Base-by-base conservation (phyloP, 2,797 vertebrate genomes). In the Notolepis coatsorum region DNA sequence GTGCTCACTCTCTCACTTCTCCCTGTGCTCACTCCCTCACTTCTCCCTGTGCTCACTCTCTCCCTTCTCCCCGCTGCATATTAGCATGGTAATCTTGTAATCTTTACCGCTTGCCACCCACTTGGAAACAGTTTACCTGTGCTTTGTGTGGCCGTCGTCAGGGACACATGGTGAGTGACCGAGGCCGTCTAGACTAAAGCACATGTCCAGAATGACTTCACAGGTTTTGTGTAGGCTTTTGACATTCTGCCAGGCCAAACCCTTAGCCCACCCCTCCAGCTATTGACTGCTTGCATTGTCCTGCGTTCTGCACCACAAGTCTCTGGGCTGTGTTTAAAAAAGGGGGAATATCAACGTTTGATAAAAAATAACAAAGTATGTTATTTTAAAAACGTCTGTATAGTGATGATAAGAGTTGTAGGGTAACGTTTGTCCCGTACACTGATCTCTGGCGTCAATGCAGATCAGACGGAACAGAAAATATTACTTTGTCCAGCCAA, bases 31-130 rank as follows among this genome's bases (percentile, higher is more conserved):
- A 85, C 79, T 74, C 73, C 85, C n/a, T n/a, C 71, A 62, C 49
- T 38, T 61, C 69, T 78, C 66, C 71, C 46, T 8, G 56, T 71
- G 49, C 46, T 82, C 35, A 48, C 38, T 56, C 47, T 60, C 65
- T 70, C 35, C 64, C 52, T 37, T n/a, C n/a, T n/a, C n/a, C 56
- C 45, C 70, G 65, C 58, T 63, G 67, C 43, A 77, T 64, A 85
- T 79, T 70, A 79, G 52, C 69, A 60, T 3, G 8, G 13, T 60
- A 41, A 67, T 80, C 63, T 71, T 73, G 64, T 84, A n/a, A n/a
- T n/a, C n/a, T 75, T 76, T 45, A 71, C 35, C 39, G 55, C n/a
- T 31, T 69, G 64, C 81, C 88, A 84, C 84, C 82, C 73, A 88
- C 73, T 70, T 59, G 61, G 72, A 81, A n/a, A 72, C 38, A 54